phyloP scores from a whole-genome alignment of 2,113 vertebrate genomes.

The Psilopsiagon aymara region DNA sequence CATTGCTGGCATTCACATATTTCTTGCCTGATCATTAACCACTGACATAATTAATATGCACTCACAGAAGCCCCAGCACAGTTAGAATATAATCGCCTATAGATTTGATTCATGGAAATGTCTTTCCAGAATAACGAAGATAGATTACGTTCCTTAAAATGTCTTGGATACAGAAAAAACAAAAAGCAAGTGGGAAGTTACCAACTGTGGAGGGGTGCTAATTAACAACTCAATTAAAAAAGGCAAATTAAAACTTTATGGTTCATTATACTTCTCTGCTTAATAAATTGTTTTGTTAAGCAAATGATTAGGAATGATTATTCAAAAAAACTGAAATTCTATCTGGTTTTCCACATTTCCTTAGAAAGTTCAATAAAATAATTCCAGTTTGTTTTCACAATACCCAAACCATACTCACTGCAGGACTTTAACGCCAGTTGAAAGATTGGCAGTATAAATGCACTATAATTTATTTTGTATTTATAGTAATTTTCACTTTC shows the following conservation, averaged over 20 bases:
- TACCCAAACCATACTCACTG: not conserved
- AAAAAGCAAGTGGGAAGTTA: slow-evolving; percentile 73
- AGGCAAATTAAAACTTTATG: slow-evolving; percentile 83
- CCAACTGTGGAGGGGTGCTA: slow-evolving; percentile 72
- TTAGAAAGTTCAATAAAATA: slow-evolving; percentile 25
- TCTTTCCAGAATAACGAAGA: slow-evolving; percentile 71
- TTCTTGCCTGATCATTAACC: slow-evolving; percentile 72
- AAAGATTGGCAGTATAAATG: not conserved
- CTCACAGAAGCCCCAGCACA: slow-evolving; percentile 63
- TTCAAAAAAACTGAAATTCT: slow-evolving; percentile 60
- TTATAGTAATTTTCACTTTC: not conserved
- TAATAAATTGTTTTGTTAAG: slow-evolving; percentile 81
- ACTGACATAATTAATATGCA: slow-evolving; percentile 77
- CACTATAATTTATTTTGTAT: not conserved
- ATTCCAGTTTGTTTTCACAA: slow-evolving; percentile 20
- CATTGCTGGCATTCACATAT: slow-evolving; percentile 23
- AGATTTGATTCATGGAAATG: slow-evolving; percentile 77
- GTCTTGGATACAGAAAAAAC: slow-evolving; percentile 70
- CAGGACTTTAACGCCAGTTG: not conserved
- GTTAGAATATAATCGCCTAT: slow-evolving; percentile 78
- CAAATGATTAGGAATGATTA: slow-evolving; percentile 76
- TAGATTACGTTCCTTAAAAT: slow-evolving; percentile 72
- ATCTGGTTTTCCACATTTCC: slow-evolving; percentile 42
- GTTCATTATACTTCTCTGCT: slow-evolving; percentile 78
- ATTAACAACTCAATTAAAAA: slow-evolving; percentile 88